phyloP scores from a whole-genome alignment of 2,113 vertebrate genomes.

The Urocitellus parryii region DNA sequence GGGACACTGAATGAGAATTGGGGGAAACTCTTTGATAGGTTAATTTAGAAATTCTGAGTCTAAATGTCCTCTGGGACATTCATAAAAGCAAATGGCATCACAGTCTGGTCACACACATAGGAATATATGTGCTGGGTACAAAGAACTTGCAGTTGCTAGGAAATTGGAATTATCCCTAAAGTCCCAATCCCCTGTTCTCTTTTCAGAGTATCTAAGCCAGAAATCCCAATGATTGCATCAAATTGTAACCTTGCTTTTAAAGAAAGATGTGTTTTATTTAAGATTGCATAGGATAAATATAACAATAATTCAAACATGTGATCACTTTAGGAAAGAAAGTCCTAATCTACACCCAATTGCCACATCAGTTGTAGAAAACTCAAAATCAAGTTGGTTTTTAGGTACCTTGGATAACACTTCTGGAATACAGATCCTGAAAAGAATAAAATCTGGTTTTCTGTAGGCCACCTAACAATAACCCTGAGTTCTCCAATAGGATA shows the following conservation, averaged over 20 bases:
- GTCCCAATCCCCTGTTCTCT: background rate
- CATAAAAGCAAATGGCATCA: background rate
- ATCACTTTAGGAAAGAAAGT: background rate
- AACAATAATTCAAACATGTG: background rate
- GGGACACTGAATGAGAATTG: background rate
- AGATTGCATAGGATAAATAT: background rate
- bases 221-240: background rate
- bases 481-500: background rate
- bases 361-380: background rate
- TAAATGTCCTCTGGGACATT: background rate
- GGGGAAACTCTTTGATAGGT: background rate
- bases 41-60: background rate
- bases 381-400: background rate
- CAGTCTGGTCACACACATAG: background rate
- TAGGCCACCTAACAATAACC: background rate
- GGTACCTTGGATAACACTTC: background rate
- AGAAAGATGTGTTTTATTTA: background rate
- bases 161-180: background rate
- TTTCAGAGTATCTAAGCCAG: background rate
- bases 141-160: background rate
- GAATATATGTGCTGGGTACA: background rate
- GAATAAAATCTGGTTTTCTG: background rate
- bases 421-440: background rate
- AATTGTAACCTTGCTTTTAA: background rate
- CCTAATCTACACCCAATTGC: background rate